Conservation (phyloP, 2,888 invertebrate genomes). For the Eudiplozoon nipponicum region DNA sequence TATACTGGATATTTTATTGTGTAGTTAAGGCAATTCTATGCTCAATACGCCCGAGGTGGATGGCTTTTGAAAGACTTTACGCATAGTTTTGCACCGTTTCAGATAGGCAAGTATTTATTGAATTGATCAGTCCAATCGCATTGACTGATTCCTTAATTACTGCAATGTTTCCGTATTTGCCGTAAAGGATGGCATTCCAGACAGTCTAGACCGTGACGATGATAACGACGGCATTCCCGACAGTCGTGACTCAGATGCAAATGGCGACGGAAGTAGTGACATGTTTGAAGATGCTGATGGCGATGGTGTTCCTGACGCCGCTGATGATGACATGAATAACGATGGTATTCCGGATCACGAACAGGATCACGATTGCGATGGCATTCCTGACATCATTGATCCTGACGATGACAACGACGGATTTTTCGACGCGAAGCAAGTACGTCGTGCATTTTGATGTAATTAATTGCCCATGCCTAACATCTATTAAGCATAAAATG, state of each 20-base stretch:
- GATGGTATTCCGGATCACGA: slow-evolving; percentile 20
- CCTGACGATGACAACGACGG: slow-evolving; percentile 18
- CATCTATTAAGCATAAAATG: too few relatives aligned
- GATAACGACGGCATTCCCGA: slow-evolving; percentile 18
- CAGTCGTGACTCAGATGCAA: slow-evolving; percentile 18
- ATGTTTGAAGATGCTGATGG: slow-evolving; percentile 19
- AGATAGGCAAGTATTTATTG: too few relatives aligned
- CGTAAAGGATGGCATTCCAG: slow-evolving; percentile 4
- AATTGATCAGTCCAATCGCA: too few relatives aligned
- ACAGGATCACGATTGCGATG: slow-evolving; percentile 22
- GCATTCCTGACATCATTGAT: slow-evolving; percentile 19
- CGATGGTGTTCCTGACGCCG: slow-evolving; percentile 20
- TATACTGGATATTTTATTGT: too few relatives aligned
- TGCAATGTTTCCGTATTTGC: too few relatives aligned
- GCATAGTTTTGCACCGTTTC: too few relatives aligned
- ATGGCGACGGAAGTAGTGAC: slow-evolving; percentile 15
- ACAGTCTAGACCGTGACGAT: slow-evolving; percentile 18
- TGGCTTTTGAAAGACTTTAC: too few relatives aligned
- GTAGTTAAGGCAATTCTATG: too few relatives aligned
- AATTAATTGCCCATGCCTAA: too few relatives aligned
- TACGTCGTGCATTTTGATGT: too few relatives aligned
- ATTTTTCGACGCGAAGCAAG: slow-evolving; percentile 17
- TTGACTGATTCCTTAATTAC: too few relatives aligned
- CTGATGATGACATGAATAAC: slow-evolving; percentile 18
- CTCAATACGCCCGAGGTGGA: too few relatives aligned